A percentile compares a stretch with the other conserved stretches of the same genome.
Conservation (phyloP, 2,113 vertebrate species). For the Pachyramphus minor region DNA sequence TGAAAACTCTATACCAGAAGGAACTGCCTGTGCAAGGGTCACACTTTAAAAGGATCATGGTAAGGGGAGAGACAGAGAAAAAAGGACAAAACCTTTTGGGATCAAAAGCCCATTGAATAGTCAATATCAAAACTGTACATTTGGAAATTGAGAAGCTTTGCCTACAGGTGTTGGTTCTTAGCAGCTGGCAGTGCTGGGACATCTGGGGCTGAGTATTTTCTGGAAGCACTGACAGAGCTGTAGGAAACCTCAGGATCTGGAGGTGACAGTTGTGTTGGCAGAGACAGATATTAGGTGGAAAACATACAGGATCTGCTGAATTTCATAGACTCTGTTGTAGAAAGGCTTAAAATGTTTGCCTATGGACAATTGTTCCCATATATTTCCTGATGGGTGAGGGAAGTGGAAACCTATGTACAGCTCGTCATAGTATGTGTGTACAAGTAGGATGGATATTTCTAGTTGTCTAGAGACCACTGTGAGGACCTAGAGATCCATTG, state of each 20-base stretch:
- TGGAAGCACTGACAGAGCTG: background rate
- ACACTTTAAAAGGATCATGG: background rate
- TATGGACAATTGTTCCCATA: background rate
- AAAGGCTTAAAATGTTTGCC: background rate
- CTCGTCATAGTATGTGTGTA: rapidly evolving
- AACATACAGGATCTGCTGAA: background rate
- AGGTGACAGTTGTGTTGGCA: background rate
- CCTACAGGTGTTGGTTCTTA: rapidly evolving
- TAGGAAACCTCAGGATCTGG: background rate
- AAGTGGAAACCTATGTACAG: background rate
- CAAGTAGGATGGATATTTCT: background rate
- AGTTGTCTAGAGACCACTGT: background rate
- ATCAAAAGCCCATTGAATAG: background rate
- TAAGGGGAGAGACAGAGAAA: background rate
- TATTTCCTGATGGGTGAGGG: background rate
- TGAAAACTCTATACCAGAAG: background rate
- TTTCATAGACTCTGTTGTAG: background rate
- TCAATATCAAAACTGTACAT: background rate
- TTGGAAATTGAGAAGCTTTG: background rate
- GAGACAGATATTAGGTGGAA: background rate
- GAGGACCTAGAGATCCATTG: background rate
- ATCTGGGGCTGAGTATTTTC: background rate
- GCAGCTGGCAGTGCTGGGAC: background rate
- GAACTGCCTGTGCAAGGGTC: background rate
- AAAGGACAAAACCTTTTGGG: background rate